A percentile compares a stretch with the other conserved stretches of the same genome.
These are phyloP conservation scores for Pituophis catenifer DNA, from an alignment of 2,113 vertebrate species.

Conservation along the genomic window DNA sequence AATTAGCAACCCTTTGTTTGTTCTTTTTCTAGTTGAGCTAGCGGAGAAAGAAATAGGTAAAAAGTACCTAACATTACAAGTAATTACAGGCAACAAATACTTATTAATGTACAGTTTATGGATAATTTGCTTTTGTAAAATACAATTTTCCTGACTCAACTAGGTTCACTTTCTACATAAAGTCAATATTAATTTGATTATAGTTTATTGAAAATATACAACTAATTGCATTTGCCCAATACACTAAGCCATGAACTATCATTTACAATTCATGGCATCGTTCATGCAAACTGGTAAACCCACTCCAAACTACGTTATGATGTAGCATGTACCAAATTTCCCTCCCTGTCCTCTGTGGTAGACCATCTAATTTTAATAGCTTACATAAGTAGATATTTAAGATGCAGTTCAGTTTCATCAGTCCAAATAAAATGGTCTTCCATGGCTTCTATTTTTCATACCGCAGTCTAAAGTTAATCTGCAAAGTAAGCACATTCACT, in stretches of 20 bases:
- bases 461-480: background rate
- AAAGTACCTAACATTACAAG: background rate
- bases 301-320: background rate
- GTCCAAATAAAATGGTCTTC: slow-evolving; percentile 10
- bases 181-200: background rate
- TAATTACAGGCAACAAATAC: background rate
- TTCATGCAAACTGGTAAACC: background rate
- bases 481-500: background rate
- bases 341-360: background rate
- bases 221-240: background rate
- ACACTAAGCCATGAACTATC: background rate
- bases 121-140: background rate
- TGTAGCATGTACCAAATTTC: background rate
- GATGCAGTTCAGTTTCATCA: slow-evolving; percentile 4
- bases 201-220: background rate
- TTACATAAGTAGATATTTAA: background rate
- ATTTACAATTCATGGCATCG: background rate
- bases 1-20: slow-evolving; percentile 2
- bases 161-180: background rate
- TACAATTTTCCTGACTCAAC: background rate
- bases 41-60: background rate
- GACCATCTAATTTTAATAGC: background rate
- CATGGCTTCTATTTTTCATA: background rate
- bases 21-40: slow-evolving; percentile 17
- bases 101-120: slow-evolving; percentile 9